Evolutionary conservation across 2,113 vertebrate species (phyloP), one percentile per base, ranked within the genome.

Genomic region (Phalacrocorax aristotelis): DNA sequence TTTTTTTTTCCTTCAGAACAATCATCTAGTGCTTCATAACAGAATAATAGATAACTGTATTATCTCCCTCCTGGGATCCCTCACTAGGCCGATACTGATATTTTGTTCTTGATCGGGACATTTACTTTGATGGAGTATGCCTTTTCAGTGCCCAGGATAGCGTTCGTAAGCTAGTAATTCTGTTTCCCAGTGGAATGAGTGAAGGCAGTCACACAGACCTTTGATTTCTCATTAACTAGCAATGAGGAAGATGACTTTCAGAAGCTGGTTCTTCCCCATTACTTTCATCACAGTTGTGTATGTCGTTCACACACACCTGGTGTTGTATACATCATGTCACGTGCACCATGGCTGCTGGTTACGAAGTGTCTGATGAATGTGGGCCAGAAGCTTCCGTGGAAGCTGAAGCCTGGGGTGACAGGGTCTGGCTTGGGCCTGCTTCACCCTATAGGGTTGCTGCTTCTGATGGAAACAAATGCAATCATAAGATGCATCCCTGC

Each of bases 301-400:
- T 46, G 23, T 49, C n/a, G 6, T 44, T 49, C 57, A 8, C 1
- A 5, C 26, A 34, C 0, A 0, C 27, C 54, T 1, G 0, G 25
- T 55, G 26, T 3, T 42, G 7, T 18, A 26, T 8, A 4, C 8
- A 52, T 29, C 7, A 1, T 9, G 13, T 64, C 2, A 0, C 1
- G 0, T 42, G 26, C 10, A 32, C 58, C 10, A 4, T 1, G 0
- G 29, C 30, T 57, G 48, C 42, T 78, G 38, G 12, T 25, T 66
- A 3, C 55, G 68, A 66, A 23, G 40, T 38, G 9, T n/a, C 38
- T 70, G 18, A 54, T 66, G 65, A 92, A 21, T 21, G 23, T 57
- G 19, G 49, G 29, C 49, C 51, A 55, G 58, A 61, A 88, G 38
- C 38, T 91, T 85, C 36, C 13, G 23, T 4, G 3, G 49, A 64